Percentiles rank a stretch among this genome's conserved stretches.
Conservation (phyloP, 2,113 vertebrate species). For the Ictalurus furcatus region DNA sequence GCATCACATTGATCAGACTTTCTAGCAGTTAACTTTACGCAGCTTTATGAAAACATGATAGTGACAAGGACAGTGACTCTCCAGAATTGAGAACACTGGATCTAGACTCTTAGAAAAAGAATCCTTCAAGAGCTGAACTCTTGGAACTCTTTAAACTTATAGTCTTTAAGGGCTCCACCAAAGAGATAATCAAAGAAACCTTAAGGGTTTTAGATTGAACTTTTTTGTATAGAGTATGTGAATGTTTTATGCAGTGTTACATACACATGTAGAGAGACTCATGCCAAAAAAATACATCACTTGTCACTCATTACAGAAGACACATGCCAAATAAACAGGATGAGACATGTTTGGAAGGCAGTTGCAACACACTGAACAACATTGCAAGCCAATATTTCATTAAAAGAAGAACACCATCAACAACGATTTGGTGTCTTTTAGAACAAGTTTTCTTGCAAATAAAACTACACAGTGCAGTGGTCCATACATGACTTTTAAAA, state of each 20-base stretch:
- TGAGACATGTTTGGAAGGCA: slow-evolving; percentile 4
- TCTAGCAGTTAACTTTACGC: background rate
- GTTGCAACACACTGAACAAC: background rate
- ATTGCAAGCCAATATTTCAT: background rate
- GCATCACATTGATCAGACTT: background rate
- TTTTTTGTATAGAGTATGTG: background rate
- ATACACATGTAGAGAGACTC: background rate
- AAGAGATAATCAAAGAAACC: no score
- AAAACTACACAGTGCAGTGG: background rate
- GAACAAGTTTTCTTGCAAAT: background rate
- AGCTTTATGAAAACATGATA: background rate
- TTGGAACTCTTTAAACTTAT: background rate
- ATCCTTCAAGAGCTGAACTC: background rate
- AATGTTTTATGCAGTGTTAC: background rate
- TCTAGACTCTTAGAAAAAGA: background rate
- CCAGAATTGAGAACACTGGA: background rate
- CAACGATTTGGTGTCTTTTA: background rate
- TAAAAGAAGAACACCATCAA: background rate
- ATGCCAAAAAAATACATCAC: background rate
- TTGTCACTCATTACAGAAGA: background rate
- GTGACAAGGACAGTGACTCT: background rate
- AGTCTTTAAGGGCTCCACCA: background rate
- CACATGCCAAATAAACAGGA: slow-evolving; percentile 14
- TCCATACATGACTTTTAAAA: background rate
- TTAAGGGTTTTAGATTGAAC: no score